Evolutionary conservation across 2,888 invertebrate genomes (phyloP).

Genomic region (Allygus modestus): DNA sequence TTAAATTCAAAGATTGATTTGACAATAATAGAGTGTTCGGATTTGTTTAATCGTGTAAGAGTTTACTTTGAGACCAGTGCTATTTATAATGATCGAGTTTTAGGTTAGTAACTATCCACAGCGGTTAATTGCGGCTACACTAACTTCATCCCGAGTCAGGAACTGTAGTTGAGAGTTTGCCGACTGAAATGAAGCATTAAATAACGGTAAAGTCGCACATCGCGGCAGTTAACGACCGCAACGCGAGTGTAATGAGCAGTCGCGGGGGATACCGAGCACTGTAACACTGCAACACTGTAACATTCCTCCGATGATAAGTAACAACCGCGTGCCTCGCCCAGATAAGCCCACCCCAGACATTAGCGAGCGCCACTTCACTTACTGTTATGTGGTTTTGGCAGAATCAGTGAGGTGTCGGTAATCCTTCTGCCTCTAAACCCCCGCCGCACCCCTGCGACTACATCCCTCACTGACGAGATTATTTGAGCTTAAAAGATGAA

Average conservation of each 20-base stretch:
- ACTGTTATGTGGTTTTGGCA: constrained; percentile 23
- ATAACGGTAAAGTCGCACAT: neutral
- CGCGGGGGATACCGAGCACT: neutral
- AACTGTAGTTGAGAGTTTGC: no score
- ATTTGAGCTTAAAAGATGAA: constrained; percentile 16
- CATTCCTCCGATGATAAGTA: constrained; percentile 10
- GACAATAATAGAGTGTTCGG: no score
- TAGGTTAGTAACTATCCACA: no score
- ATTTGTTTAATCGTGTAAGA: no score
- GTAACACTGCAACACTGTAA: neutral
- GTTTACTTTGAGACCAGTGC: no score
- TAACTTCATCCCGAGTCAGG: no score
- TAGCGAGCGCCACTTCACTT: neutral
- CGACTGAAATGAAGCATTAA: neutral
- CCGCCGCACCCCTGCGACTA: neutral
- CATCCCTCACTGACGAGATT: neutral
- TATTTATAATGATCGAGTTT: no score
- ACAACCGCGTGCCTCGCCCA: constrained; percentile 4
- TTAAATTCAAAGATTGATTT: no score
- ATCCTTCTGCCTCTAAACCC: constrained; percentile 37
- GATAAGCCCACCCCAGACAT: constrained; percentile 34
- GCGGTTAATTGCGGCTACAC: no score
- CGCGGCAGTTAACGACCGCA: neutral
- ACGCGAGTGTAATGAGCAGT: neutral
- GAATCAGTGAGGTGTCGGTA: constrained; percentile 1